Percentiles rank a stretch among this genome's conserved stretches.
phyloP scores from a whole-genome alignment of 1,140 invertebrate species.

The Rhopalosiphum maidis region DNA sequence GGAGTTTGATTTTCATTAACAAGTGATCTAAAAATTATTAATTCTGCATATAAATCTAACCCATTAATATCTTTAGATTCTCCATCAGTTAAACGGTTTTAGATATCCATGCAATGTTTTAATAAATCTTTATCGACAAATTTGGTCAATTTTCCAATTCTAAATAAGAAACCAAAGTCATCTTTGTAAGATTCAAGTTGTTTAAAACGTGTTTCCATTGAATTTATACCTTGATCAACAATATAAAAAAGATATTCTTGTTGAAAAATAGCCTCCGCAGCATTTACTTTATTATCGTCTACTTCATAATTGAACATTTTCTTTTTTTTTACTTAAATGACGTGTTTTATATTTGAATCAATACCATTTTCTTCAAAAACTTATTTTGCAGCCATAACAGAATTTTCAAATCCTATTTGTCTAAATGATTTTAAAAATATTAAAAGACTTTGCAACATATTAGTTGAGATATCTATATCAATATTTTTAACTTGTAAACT shows the following conservation, averaged over 20 bases:
- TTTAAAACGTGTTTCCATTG: constrained; percentile 14
- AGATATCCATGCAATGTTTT: neutral
- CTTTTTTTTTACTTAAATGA: neutral
- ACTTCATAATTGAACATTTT: constrained; percentile 16
- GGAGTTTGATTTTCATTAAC: neutral
- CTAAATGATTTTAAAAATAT: neutral
- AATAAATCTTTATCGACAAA: neutral
- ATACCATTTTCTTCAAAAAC: neutral
- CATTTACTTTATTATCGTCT: neutral
- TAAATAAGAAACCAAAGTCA: neutral
- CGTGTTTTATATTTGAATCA: neutral
- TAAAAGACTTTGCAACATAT: constrained; percentile 6
- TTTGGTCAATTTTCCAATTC: neutral
- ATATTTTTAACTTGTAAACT: no score
- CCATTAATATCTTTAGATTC: neutral
- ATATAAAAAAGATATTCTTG: constrained; percentile 17
- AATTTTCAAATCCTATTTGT: neutral
- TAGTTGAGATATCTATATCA: neutral
- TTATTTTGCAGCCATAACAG: neutral
- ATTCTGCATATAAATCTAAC: constrained; percentile 7
- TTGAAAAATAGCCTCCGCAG: neutral
- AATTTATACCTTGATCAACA: neutral
- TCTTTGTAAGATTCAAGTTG: neutral
- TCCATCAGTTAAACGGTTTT: neutral
- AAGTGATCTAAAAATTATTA: neutral